Evolutionary conservation across 1,140 invertebrate species (phyloP), one percentile per base, ranked within the genome.

Genomic region (Drosophila sulfurigaster): DNA sequence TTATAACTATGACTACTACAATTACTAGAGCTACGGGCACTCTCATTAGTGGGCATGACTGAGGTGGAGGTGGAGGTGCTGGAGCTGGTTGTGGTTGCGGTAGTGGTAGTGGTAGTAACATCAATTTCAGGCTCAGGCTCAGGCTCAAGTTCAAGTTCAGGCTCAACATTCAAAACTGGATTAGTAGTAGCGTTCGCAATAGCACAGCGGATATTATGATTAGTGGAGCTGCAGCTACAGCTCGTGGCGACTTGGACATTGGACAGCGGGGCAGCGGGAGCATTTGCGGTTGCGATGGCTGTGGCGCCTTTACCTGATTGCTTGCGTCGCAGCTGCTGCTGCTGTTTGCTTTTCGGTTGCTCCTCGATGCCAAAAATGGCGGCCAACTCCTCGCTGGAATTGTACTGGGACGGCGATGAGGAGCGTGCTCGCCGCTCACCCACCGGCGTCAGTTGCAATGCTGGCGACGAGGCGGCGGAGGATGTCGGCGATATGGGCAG

Each of bases 331-430:
- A 54, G 65, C 30, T 68, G 59, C 32, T 32, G 30, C 5, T 38
- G 35, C 35, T 25, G 20, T 25, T 25, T 25, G 3, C 4, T 25
- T 25, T 77, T 78, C 3, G 82, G 66, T 46, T 78, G 76, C 73
- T 92, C 88, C 45, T 87, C 91, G 11, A 92, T 92, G 75, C 92
- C 92, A 88, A 95, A 95, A 64, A 95, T 95, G 66, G 94, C 94
- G 5, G 94, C 94, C 63, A 95, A 91, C 80, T 95, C 94, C 82
- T 95, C 94, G 72, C 94, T 94, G 5, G 94, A 95, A 80, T 95
- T 95, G 82, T 95, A 95, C 87, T 94, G 94, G 54, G 94, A 94
- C 15, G 91, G 82, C 45, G 85, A 88, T 2, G 86, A 91, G n/a
- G 79, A 81, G 8, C 78, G 59, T 2, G 43, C 63, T n/a, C 82